These are phyloP conservation scores for Temnopleurus reevesii DNA, from an alignment of 53 echinoderm and acorn worm species.

Conservation along the genomic window DNA sequence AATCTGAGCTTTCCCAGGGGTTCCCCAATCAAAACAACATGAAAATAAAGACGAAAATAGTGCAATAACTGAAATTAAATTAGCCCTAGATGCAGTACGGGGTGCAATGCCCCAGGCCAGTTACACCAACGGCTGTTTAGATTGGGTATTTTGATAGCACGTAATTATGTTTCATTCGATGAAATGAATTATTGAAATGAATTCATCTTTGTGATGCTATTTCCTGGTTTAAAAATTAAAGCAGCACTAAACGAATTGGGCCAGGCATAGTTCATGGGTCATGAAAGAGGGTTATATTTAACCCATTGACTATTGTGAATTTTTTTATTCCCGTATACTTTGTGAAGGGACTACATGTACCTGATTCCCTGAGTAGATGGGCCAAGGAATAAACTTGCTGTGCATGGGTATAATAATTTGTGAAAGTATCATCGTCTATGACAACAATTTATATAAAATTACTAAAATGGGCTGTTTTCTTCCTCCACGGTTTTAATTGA, in stretches of 20 bases:
- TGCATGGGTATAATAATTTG: no score
- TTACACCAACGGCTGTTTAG: not conserved
- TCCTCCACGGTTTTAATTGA: no score
- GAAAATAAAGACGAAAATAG: not conserved
- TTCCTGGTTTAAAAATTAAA: not conserved
- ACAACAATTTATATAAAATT: no score
- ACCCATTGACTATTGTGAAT: no score
- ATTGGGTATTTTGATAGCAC: constrained; percentile 1
- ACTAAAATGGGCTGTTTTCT: no score
- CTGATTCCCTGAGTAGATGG: no score
- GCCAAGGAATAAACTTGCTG: no score
- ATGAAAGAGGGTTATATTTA: not conserved
- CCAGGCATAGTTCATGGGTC: not conserved
- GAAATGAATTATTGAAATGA: constrained; percentile 34
- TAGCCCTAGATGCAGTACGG: not conserved
- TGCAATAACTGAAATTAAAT: constrained; percentile 6
- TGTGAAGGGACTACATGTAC: no score
- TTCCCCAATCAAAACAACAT: not conserved
- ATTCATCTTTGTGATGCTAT: not conserved
- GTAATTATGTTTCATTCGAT: constrained; percentile 5
- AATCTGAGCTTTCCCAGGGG: not conserved
- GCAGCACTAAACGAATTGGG: not conserved
- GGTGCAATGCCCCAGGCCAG: not conserved
- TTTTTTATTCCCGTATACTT: no score
- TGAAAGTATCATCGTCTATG: no score